phyloP scores from a whole-genome alignment of 2,113 vertebrate species.

The Salvelinus fontinalis region DNA sequence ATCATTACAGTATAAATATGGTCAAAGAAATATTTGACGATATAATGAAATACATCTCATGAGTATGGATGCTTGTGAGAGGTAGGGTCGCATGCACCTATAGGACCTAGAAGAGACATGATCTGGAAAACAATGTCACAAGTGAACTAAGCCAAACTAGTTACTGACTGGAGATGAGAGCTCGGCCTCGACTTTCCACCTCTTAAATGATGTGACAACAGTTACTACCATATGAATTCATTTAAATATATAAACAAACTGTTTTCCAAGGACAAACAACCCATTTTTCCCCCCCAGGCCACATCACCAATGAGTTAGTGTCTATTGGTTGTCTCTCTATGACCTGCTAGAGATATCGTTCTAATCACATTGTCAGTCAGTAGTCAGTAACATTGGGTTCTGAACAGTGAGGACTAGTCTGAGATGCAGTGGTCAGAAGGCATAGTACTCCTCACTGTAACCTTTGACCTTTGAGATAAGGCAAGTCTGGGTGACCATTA shows the following conservation, averaged over 20 bases:
- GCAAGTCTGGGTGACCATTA: conserved; percentile 40
- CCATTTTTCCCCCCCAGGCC: not conserved
- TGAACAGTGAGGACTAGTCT: conserved; percentile 10
- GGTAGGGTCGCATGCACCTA: conserved; percentile 67
- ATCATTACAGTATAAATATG: conserved; percentile 58
- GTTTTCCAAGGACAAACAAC: not conserved
- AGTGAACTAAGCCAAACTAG: conserved; percentile 20
- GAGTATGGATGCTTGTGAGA: conserved; percentile 71
- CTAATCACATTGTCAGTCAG: not conserved
- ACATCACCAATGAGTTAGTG: not conserved
- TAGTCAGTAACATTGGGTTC: conserved; percentile 8
- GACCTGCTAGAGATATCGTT: not conserved
- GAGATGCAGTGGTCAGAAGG: conserved; percentile 3
- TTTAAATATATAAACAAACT: not conserved
- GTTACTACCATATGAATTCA: conserved; percentile 3
- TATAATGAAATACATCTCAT: conserved; percentile 60
- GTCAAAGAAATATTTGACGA: conserved; percentile 71
- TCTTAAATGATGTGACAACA: not conserved
- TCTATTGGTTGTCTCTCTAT: too few relatives aligned
- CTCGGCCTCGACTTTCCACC: conserved; percentile 17
- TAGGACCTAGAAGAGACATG: conserved; percentile 28
- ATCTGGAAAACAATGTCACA: not conserved
- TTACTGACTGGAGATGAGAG: conserved; percentile 43
- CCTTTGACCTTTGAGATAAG: conserved; percentile 53
- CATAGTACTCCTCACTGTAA: conserved; percentile 10